Conservation (phyloP, 1,140 invertebrate species). For the Brachionus asplanchnoidis region DNA sequence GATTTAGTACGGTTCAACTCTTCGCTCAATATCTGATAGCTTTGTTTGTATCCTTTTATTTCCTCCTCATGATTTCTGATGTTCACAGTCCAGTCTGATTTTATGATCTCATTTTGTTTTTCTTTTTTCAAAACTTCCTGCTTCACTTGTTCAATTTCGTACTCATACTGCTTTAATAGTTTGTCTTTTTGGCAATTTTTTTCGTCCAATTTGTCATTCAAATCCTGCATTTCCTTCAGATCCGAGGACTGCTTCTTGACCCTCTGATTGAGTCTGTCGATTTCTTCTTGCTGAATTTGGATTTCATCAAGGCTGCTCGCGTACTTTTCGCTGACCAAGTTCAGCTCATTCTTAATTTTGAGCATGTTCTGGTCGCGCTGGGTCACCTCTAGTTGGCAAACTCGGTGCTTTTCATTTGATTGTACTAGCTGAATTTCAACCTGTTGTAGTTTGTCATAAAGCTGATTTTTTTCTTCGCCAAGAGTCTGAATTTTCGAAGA, state of each 20-base stretch:
- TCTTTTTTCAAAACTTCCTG: slow-evolving; percentile 16
- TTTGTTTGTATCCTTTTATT: slow-evolving; percentile 37
- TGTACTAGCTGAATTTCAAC: not conserved
- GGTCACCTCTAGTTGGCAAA: slow-evolving; percentile 27
- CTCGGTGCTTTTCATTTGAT: slow-evolving; percentile 7
- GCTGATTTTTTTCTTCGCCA: slow-evolving; percentile 28
- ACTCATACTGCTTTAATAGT: not conserved
- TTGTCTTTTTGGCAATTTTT: not conserved
- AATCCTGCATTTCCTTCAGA: not conserved
- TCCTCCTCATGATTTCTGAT: slow-evolving; percentile 33
- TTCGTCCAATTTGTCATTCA: slow-evolving; percentile 14
- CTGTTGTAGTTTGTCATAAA: slow-evolving; percentile 14
- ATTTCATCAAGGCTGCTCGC: not conserved
- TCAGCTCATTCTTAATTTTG: slow-evolving; percentile 19
- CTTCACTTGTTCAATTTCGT: slow-evolving; percentile 11
- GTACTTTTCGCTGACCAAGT: not conserved
- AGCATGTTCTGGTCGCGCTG: slow-evolving; percentile 33
- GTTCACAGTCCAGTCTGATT: slow-evolving; percentile 13
- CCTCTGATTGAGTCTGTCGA: not conserved
- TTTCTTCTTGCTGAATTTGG: slow-evolving; percentile 5
- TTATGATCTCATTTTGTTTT: slow-evolving; percentile 14
- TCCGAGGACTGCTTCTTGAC: slow-evolving; percentile 22
- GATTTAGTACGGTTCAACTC: slow-evolving; percentile 10
- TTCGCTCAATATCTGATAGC: slow-evolving; percentile 38
- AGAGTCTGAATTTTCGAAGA: not conserved